Conservation (phyloP, 2,888 invertebrate species). For the Microchrysa polita region DNA sequence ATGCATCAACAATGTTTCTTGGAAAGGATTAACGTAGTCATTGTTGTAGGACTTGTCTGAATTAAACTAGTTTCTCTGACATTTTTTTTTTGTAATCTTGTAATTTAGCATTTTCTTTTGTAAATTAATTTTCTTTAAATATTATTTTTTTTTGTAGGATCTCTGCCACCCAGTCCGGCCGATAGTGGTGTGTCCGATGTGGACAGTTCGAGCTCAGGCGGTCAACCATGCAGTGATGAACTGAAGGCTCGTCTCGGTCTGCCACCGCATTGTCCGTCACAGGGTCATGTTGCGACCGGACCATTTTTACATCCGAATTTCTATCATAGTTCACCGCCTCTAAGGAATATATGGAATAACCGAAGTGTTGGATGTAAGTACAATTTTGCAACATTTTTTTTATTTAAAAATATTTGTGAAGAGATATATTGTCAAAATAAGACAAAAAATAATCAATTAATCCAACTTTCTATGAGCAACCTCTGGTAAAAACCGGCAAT, state of each 20-base stretch:
- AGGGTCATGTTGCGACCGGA: slow-evolving; percentile 60
- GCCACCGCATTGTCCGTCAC: slow-evolving; percentile 66
- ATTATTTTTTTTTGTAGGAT: slow-evolving; percentile 71
- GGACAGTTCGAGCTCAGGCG: slow-evolving; percentile 89
- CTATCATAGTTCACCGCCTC: slow-evolving; percentile 70
- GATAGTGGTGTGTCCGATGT: slow-evolving; percentile 98
- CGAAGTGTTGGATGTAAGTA: slow-evolving; percentile 65
- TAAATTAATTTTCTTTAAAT: not conserved
- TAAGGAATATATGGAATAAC: slow-evolving; percentile 64
- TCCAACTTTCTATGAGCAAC: too few species aligned
- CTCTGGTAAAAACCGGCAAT: too few species aligned
- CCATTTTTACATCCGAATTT: slow-evolving; percentile 73
- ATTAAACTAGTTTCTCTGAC: slow-evolving; percentile 7
- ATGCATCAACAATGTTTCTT: not conserved
- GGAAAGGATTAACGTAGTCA: not conserved
- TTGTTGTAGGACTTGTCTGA: not conserved
- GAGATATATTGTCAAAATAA: too few species aligned
- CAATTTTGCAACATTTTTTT: too few species aligned
- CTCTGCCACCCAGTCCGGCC: slow-evolving; percentile 95
- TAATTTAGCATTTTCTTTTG: not conserved
- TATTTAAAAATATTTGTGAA: too few species aligned
- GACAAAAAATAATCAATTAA: too few species aligned
- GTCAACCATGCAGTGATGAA: slow-evolving; percentile 76
- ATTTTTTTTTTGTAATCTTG: not conserved
- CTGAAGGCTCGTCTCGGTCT: slow-evolving; percentile 88